Percentiles rank a stretch among this genome's conserved stretches.
Evolutionary conservation across 2,113 vertebrate genomes (phyloP).

Genomic region (Erythrocercus mccallii): DNA sequence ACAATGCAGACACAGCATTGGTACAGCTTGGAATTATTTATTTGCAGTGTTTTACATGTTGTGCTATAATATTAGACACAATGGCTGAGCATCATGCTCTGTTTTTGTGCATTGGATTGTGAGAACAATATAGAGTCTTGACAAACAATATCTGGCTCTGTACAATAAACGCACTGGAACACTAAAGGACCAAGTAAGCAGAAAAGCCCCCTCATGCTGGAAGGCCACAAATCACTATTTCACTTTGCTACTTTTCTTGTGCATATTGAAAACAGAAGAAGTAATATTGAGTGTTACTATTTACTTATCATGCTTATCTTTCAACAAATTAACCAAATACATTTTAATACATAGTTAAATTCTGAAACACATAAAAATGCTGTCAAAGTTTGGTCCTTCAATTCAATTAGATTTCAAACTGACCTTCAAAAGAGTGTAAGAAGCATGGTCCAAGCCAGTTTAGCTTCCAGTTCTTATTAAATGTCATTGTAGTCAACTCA

Average conservation of each 20-base stretch:
- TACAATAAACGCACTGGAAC: conserved; percentile 23
- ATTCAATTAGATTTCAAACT: neutral
- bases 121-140: neutral
- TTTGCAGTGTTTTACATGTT: conserved; percentile 24
- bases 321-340: neutral
- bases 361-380: neutral
- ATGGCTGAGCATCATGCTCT: conserved; percentile 49
- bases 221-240: neutral
- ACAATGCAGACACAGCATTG: neutral
- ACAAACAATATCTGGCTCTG: conserved; percentile 14
- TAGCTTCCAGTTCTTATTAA: neutral
- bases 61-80: conserved; percentile 33
- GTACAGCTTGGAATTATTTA: conserved; percentile 59
- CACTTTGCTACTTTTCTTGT: neutral
- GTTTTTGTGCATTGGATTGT: conserved; percentile 64
- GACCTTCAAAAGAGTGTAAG: neutral
- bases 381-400: neutral
- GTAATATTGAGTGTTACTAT: neutral
- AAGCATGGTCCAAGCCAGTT: neutral
- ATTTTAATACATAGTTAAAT: neutral
- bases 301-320: neutral
- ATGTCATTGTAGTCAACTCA: neutral
- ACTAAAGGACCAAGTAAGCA: neutral
- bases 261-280: neutral
- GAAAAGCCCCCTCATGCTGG: conserved; percentile 48